These are phyloP conservation scores for Pomatostomus ruficeps DNA, from an alignment of 2,113 vertebrate genomes.

Conservation along the genomic window DNA sequence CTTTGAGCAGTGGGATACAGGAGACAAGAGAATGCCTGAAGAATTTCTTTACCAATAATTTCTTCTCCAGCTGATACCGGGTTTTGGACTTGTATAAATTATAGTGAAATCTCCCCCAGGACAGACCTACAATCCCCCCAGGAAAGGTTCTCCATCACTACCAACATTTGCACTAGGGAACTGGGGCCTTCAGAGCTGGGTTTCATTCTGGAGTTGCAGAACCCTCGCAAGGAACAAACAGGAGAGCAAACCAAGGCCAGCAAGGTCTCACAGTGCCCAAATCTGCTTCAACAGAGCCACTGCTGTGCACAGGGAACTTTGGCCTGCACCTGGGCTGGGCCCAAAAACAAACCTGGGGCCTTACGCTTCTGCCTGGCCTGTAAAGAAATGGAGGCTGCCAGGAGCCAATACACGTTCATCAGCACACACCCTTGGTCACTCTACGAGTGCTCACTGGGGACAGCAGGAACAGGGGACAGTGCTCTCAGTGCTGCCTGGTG, in stretches of 20 bases:
- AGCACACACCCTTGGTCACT: not conserved
- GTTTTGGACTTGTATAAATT: not conserved
- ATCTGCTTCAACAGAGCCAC: not conserved
- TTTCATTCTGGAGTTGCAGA: not conserved
- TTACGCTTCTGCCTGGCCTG: not conserved
- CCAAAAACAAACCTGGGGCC: not conserved
- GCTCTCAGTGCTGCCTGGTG: not conserved
- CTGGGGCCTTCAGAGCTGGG: fast-evolving
- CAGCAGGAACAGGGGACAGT: not conserved
- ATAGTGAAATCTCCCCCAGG: not conserved
- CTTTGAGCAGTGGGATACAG: not conserved
- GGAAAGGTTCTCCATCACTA: not conserved
- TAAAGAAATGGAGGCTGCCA: not conserved
- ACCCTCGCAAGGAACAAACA: not conserved
- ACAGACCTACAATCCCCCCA: not conserved
- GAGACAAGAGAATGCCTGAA: not conserved
- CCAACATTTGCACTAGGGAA: not conserved
- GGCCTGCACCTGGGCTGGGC: not conserved
- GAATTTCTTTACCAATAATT: not conserved
- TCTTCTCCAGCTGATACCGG: not conserved
- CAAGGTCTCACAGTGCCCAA: not conserved
- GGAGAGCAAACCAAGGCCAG: not conserved
- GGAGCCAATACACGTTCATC: not conserved
- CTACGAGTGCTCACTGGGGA: not conserved
- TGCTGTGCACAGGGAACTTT: not conserved